A percentile compares a stretch with the other conserved stretches of the same genome.
Conservation (phyloP, 2,113 vertebrate species). For the Ranitomeya imitator region DNA sequence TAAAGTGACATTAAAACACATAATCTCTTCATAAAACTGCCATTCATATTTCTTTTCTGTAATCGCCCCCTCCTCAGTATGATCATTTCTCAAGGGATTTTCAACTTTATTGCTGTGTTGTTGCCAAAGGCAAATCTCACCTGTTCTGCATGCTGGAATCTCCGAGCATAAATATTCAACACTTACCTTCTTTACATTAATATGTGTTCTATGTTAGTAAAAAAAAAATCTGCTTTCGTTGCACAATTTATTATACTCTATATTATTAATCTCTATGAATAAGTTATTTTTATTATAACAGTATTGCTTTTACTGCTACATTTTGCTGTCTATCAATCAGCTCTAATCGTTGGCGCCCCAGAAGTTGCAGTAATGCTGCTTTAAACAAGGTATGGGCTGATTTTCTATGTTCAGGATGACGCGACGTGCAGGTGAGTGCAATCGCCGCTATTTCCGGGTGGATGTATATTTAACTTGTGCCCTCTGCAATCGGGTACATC, state of each 20-base stretch:
- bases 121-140: constrained; percentile 3
- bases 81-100: background rate
- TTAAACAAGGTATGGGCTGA: background rate
- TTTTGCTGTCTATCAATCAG: background rate
- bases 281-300: background rate
- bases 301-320: background rate
- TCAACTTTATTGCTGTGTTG: background rate
- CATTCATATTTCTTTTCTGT: background rate
- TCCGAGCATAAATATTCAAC: background rate
- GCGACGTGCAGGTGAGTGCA: no score
- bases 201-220: background rate
- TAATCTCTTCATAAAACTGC: background rate
- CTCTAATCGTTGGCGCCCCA: background rate
- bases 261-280: background rate
- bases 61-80: background rate
- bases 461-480: no score
- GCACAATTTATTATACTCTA: background rate
- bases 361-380: no score
- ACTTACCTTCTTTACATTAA: background rate
- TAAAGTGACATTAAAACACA: background rate
- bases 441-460: no score
- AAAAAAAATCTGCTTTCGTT: background rate
- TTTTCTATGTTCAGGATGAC: no score
- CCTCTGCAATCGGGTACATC: no score
- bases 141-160: background rate